phyloP scores from a whole-genome alignment of 2,797 vertebrate genomes.

The Serranus cabrilla region DNA sequence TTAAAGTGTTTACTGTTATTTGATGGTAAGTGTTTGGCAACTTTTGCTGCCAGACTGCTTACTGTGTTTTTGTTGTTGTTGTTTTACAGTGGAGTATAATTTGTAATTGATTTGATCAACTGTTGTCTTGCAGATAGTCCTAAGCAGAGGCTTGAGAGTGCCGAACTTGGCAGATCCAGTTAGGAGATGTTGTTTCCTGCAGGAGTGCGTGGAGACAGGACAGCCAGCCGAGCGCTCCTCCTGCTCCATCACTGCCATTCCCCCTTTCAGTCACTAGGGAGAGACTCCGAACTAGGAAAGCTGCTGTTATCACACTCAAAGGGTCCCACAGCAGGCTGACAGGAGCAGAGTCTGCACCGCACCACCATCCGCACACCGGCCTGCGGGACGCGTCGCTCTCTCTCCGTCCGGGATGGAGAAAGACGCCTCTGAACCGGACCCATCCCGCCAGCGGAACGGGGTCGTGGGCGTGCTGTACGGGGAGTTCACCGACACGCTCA shows the following conservation, averaged over 20 bases:
- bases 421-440: conserved; percentile 66
- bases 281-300: conserved; percentile 70
- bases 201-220: not conserved
- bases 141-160: not conserved
- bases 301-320: conserved; percentile 49
- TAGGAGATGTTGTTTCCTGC: not conserved
- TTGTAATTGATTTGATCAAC: too few species aligned
- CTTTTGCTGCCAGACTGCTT: too few species aligned
- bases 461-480: conserved; percentile 77
- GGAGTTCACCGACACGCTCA: conserved; percentile 79
- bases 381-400: conserved; percentile 72
- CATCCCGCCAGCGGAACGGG: conserved; percentile 73
- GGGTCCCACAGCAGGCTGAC: conserved; percentile 72
- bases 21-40: too few species aligned
- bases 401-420: conserved; percentile 80
- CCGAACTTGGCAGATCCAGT: not conserved
- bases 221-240: conserved; percentile 19
- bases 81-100: too few species aligned
- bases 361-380: conserved; percentile 75
- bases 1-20: too few species aligned
- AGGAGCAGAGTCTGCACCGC: conserved; percentile 64
- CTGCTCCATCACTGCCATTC: conserved; percentile 61
- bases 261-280: conserved; percentile 80
- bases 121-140: too few species aligned
- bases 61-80: too few species aligned